Evolutionary conservation across 2,113 vertebrate genomes (phyloP), one percentile per base, ranked within the genome.

Genomic region (Balaenoptera acutorostrata): DNA sequence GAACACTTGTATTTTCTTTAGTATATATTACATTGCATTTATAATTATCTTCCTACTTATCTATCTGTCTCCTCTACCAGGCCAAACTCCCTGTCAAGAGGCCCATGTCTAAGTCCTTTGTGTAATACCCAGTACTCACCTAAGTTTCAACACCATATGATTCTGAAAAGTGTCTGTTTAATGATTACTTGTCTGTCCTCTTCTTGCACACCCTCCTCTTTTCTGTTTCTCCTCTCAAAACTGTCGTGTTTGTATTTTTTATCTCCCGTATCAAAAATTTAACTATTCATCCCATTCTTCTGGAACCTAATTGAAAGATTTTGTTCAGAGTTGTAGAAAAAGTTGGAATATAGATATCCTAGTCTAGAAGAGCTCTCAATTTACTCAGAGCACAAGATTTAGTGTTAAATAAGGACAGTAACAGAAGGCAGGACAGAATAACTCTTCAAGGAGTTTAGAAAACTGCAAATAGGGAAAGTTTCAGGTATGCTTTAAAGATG

Each of bases 351-450:
- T 15, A 74, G 68, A 55, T 63, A 95, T 59, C n/a, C 23, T 81
- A 80, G 31, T 74, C 74, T 57, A 87, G 7, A 93, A n/a, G 11
- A 83, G 39, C 36, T 89, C 92, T 66, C 55, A 83, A 86, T 78
- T 57, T 72, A 87, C 36, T 78, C 68, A 92, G 84, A 97, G 41
- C 18, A 92, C 25, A 96, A 93, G n/a, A 75, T 49, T 94, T 64
- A 93, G 14, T 93, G 88, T 90, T 91, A 93, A 94, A 66, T 80
- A 92, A 74, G 75, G 46, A 86, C 61, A 78, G 36, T 81, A 86
- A 95, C 6, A 36, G 20, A 95, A 96, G 46, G 66, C 68, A 87
- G 33, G 41, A 12, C 68, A 93, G 36, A 87, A 36, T 20, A 81
- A 75, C 31, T 49, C 20, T 69, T 75, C 77, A 96, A 84, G 59